These are phyloP conservation scores for Linyphia triangularis DNA, from an alignment of 2,888 invertebrate species.

Conservation along the genomic window DNA sequence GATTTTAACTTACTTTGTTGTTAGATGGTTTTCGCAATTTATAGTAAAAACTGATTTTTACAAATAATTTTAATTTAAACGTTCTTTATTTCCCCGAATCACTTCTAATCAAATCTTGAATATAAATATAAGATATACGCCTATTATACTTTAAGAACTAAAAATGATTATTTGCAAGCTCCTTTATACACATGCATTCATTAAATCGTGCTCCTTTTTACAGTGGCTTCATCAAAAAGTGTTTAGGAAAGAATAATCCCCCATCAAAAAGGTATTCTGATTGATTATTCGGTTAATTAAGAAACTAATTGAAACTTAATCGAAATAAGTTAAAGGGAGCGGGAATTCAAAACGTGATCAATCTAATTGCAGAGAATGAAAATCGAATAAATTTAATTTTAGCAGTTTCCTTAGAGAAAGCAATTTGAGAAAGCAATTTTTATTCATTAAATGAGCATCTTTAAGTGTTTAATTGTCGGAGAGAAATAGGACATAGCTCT, in stretches of 20 bases:
- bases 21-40: too few relatives aligned
- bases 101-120: too few relatives aligned
- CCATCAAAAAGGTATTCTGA: conserved; percentile 14
- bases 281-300: conserved; percentile 48
- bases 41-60: too few relatives aligned
- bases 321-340: conserved; percentile 38
- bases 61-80: too few relatives aligned
- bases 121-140: too few relatives aligned
- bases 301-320: conserved; percentile 47
- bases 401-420: conserved; percentile 15
- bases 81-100: too few relatives aligned
- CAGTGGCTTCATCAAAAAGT: too few relatives aligned
- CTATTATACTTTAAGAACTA: too few relatives aligned
- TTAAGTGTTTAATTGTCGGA: background rate
- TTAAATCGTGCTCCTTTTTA: too few relatives aligned
- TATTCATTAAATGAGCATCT: conserved; percentile 36
- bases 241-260: conserved; percentile 5
- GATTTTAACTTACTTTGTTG: too few relatives aligned
- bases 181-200: too few relatives aligned
- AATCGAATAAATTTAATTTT: conserved; percentile 28
- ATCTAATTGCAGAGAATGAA: conserved; percentile 44
- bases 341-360: conserved; percentile 38
- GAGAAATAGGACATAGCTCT: background rate
- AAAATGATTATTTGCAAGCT: too few relatives aligned
- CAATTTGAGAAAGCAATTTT: conserved; percentile 31